A percentile compares a stretch with the other conserved stretches of the same genome.
phyloP scores from a whole-genome alignment of 2,113 vertebrate genomes.

The Leptobrachium leishanense region DNA sequence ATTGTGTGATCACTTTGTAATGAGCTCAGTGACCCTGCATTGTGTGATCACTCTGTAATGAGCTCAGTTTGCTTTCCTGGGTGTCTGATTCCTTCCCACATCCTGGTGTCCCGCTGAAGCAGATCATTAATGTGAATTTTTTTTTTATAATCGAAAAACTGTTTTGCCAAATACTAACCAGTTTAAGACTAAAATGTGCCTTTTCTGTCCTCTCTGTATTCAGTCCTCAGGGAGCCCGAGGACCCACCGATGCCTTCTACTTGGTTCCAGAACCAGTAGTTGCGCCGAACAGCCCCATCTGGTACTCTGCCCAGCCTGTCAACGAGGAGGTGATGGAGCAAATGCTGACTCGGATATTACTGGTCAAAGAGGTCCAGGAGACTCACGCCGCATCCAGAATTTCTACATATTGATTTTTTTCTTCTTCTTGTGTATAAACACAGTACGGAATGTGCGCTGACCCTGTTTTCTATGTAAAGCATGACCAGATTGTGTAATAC shows the following conservation, averaged over 20 bases:
- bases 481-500: slow-evolving; percentile 29
- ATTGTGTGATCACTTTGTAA: too few relatives aligned
- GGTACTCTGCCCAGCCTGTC: slow-evolving; percentile 56
- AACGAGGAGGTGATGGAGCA: slow-evolving; percentile 53
- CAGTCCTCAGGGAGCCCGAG: slow-evolving; percentile 54
- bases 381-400: slow-evolving; percentile 42
- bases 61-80: too few relatives aligned
- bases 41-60: too few relatives aligned
- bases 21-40: background rate
- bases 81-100: too few relatives aligned
- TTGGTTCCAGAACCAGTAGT: slow-evolving; percentile 54
- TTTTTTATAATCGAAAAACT: too few relatives aligned
- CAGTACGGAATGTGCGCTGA: slow-evolving; percentile 6
- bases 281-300: slow-evolving; percentile 55
- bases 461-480: slow-evolving; percentile 40
- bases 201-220: slow-evolving; percentile 1
- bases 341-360: slow-evolving; percentile 54
- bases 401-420: slow-evolving; percentile 36
- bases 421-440: slow-evolving; percentile 29
- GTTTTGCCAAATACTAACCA: too few relatives aligned
- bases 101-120: too few relatives aligned
- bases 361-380: slow-evolving; percentile 55
- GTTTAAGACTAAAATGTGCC: too few relatives aligned
- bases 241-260: slow-evolving; percentile 54
- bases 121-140: too few relatives aligned